Evolutionary conservation across 1,140 invertebrate species (phyloP), one percentile per base, ranked within the genome.

Genomic region (Chrysoperla carnea): DNA sequence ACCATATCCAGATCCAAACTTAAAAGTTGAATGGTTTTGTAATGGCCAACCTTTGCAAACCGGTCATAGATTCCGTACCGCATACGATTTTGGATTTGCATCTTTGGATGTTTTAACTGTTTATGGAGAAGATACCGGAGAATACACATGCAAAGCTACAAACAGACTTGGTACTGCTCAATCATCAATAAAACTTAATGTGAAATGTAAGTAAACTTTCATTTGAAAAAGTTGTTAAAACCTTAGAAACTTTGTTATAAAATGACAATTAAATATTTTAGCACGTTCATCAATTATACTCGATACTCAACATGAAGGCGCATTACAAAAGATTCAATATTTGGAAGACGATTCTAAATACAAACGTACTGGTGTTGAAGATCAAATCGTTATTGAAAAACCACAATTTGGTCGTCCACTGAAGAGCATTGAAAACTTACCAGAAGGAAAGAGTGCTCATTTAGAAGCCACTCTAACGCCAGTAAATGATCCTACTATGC

Each of bases 81-180:
- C 83, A 7, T 89, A 86, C 56, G 91, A 97, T 59, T 97, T 97
- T 66, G 92, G 92, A 29, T 94, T 93, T 63, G 87, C 91, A 36
- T 81, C 90, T 47, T 64, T 98, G 36, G 91, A 96, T 59, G 83
- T 98, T 28, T 67, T 93, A 13, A 83, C 82, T 36, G 89, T 92
- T 2, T 93, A 93, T 60, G 84, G 82, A 13, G 90, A 94, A 68
- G 91, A 96, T 63, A 83, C 82, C 47, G 92, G 91, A 29, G 84
- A 87, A 57, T 95, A 94, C 56, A 85, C 83, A 7, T 93, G 89
- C 58, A 75, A 75, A 53, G 87, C 89, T 36, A 84, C 84, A 27
- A 98, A 97, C 59, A 81, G 75, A 56, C 69, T 83, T 49, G 87
- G 87, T 42, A 74, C 81, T 61, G 83, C 84, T 4, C 63, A 73